Percentiles rank a stretch among this genome's conserved stretches.
Conservation (phyloP, 2,113 vertebrate species). For the Bubo blakistoni region DNA sequence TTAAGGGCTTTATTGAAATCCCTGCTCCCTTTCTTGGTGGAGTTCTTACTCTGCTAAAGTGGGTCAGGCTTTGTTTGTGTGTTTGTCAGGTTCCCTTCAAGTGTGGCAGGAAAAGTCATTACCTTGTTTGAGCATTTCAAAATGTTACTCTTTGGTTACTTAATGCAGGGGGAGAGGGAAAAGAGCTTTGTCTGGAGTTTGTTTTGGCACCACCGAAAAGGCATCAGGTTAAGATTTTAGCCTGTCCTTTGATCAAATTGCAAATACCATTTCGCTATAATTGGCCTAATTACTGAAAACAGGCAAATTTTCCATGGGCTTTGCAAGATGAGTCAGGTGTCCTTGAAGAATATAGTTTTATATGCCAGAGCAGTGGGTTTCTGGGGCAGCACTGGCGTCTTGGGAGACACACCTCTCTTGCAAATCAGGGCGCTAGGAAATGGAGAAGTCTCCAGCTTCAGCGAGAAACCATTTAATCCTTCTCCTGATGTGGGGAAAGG, state of each 20-base stretch:
- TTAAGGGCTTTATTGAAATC: not conserved
- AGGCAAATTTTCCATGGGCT: not conserved
- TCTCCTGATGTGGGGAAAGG: not conserved
- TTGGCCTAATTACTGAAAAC: constrained; percentile 3
- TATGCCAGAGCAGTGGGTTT: not conserved
- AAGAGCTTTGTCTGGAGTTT: not conserved
- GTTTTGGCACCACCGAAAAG: not conserved
- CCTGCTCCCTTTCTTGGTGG: not conserved
- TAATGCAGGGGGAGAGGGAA: not conserved
- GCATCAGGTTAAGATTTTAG: not conserved
- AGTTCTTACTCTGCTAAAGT: not conserved
- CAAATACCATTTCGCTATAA: not conserved
- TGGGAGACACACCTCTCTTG: not conserved
- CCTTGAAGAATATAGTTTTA: not conserved
- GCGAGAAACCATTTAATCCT: not conserved
- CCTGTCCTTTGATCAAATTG: not conserved
- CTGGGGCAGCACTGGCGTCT: not conserved
- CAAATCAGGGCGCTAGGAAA: not conserved
- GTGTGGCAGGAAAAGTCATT: not conserved
- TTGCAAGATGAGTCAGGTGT: not conserved
- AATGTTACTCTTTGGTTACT: not conserved
- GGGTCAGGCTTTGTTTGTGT: constrained; percentile 38
- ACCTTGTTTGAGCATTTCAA: not conserved
- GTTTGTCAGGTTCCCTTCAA: not conserved
- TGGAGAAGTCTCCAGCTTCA: not conserved